Conservation (phyloP, 2,888 invertebrate species). For the Melinaea marsaeus region DNA sequence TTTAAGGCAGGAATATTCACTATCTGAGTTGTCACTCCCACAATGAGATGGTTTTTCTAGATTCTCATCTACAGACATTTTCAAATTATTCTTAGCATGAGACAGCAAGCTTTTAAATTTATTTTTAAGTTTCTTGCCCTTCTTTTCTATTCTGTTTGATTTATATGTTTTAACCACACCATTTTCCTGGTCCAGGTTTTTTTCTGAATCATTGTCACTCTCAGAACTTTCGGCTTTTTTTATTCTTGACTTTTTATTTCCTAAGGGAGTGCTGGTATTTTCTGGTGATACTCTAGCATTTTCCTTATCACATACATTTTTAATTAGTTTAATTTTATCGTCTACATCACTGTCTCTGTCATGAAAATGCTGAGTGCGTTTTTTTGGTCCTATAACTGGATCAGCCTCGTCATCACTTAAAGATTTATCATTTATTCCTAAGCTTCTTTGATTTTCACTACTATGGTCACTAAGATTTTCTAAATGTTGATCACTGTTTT, state of each 20-base stretch:
- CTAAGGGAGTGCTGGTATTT: conserved; percentile 21
- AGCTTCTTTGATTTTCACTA: too few species aligned
- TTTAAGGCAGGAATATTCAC: conserved; percentile 32
- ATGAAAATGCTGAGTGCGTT: conserved; percentile 45
- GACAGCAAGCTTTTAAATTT: conserved; percentile 56
- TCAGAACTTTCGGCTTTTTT: conserved; percentile 18
- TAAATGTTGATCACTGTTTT: too few species aligned
- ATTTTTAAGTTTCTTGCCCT: conserved; percentile 51
- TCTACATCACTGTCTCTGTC: conserved; percentile 55
- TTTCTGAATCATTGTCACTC: conserved; percentile 20
- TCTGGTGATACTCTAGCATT: conserved; percentile 14
- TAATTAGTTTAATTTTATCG: conserved; percentile 30
- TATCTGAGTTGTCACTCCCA: conserved; percentile 20
- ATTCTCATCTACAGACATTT: conserved; percentile 33
- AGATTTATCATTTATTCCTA: too few species aligned
- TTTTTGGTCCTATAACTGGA: conserved; percentile 36
- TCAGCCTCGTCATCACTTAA: conserved; percentile 34
- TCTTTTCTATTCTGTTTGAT: conserved; percentile 52
- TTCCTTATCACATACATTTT: neutral
- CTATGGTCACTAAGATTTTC: too few species aligned
- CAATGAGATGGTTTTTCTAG: conserved; percentile 42
- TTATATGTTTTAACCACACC: conserved; percentile 30
- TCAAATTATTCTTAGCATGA: conserved; percentile 38
- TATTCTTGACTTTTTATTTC: conserved; percentile 29
- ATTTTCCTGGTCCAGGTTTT: conserved; percentile 12